Conservation (phyloP, 2,888 invertebrate genomes). For the Fragum whitleyi region DNA sequence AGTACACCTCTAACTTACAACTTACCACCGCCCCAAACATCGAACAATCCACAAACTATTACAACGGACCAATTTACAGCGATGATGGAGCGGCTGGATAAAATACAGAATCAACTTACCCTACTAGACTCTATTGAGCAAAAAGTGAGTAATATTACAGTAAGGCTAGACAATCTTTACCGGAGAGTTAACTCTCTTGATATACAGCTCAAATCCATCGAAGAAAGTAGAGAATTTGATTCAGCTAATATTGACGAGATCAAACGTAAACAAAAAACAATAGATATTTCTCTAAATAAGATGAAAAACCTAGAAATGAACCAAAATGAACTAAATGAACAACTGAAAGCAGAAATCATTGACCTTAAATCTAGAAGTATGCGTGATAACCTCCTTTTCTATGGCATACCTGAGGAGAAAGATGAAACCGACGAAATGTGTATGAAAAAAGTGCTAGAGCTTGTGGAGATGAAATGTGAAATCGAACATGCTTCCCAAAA, state of each 20-base stretch:
- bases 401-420: background rate
- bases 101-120: background rate
- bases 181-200: background rate
- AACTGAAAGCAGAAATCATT: background rate
- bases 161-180: background rate
- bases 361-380: conserved; percentile 3
- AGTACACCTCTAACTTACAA: no score
- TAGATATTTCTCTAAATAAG: background rate
- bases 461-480: background rate
- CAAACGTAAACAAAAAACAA: background rate
- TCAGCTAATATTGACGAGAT: background rate
- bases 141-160: background rate
- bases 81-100: background rate
- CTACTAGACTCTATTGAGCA: no score
- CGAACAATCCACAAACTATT: no score
- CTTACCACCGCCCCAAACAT: no score
- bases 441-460: background rate
- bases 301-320: background rate
- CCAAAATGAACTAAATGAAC: background rate
- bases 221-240: background rate
- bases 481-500: no score
- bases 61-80: background rate
- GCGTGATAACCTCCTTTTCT: background rate
- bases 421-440: background rate
- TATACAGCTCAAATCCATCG: background rate